Evolutionary conservation across 2,797 vertebrate genomes (phyloP).

Genomic region (Platalea minor): DNA sequence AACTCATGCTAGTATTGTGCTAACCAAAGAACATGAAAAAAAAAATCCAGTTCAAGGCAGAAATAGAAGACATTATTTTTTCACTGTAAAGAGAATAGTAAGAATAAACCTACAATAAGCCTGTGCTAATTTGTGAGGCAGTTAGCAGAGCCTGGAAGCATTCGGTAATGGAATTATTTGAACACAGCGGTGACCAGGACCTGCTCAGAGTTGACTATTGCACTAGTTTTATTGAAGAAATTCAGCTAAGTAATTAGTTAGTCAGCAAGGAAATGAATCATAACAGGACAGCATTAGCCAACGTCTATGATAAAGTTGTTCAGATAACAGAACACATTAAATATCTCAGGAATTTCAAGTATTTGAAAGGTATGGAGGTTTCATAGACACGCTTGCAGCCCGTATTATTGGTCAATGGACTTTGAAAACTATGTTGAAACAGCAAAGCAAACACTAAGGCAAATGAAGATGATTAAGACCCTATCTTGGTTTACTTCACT

Average conservation of each 20-base stretch:
- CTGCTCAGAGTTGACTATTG: neutral
- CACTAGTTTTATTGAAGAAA: neutral
- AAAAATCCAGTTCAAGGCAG: neutral
- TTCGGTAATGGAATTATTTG: neutral
- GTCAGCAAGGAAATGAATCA: neutral
- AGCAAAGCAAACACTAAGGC: constrained; percentile 26
- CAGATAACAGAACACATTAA: neutral
- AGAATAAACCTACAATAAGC: neutral
- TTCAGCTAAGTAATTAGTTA: neutral
- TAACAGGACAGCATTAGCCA: neutral
- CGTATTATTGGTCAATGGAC: neutral
- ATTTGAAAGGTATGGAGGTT: neutral
- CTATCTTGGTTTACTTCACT: neutral
- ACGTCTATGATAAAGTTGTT: neutral
- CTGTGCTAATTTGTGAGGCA: neutral
- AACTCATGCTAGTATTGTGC: neutral
- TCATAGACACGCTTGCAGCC: neutral
- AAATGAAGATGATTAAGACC: neutral
- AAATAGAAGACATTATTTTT: neutral
- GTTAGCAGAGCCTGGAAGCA: neutral
- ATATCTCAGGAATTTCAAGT: neutral
- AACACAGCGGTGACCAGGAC: neutral
- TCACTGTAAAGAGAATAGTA: neutral
- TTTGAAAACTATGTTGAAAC: constrained; percentile 33
- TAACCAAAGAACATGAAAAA: neutral